These are phyloP conservation scores for Microtus richardsoni DNA, from an alignment of 2,113 vertebrate species.

Conservation along the genomic window DNA sequence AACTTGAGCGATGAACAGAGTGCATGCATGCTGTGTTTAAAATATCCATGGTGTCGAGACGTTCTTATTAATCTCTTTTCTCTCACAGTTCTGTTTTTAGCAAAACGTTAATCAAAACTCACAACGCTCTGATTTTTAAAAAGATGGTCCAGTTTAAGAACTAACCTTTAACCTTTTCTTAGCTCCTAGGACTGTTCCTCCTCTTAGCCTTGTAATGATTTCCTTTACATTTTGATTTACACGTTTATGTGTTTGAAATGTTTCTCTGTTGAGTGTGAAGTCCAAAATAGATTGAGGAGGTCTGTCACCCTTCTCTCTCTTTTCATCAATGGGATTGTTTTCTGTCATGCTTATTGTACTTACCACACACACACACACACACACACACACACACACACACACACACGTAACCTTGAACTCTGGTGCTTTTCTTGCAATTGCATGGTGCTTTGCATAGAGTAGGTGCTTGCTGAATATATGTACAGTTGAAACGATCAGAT, in stretches of 20 bases:
- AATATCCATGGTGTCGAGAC: neutral
- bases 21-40: conserved; percentile 18
- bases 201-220: conserved; percentile 46
- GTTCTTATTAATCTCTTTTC: conserved; percentile 29
- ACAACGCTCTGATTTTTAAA: conserved; percentile 49
- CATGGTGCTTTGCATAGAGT: conserved; percentile 73
- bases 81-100: conserved; percentile 59
- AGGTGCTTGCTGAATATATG: conserved; percentile 58
- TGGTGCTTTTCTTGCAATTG: conserved; percentile 26
- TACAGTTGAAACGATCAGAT: neutral
- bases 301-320: conserved; percentile 15
- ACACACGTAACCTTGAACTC: neutral
- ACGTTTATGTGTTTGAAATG: neutral
- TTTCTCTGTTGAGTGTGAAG: conserved; percentile 8
- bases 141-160: conserved; percentile 43
- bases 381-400: neutral
- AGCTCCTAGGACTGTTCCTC: conserved; percentile 51
- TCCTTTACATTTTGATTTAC: conserved; percentile 35
- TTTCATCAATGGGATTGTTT: conserved; percentile 44
- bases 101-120: conserved; percentile 53
- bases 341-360: neutral
- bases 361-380: neutral
- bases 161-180: conserved; percentile 77
- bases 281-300: neutral
- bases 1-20: neutral